Evolutionary conservation across 2,888 invertebrate genomes (phyloP), one percentile per base, ranked within the genome.

Genomic region (Tenthredo amoena): DNA sequence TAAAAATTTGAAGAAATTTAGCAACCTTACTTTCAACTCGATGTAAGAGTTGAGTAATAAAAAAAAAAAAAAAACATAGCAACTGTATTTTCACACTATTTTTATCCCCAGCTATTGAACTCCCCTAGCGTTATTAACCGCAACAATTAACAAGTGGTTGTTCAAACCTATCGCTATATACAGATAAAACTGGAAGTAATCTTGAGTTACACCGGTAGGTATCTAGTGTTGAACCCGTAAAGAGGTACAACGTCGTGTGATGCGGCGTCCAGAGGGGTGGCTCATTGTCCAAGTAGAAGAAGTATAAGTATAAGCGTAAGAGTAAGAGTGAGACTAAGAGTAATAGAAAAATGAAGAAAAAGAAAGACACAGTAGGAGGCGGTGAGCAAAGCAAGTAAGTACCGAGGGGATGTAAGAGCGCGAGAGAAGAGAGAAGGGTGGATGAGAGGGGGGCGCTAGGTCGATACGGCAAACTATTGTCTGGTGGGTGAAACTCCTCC

Each of bases 391-490:
- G 50, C 62, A 79, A 77, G 71, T 72, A 86, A 76, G 87, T 58
- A 31, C 55, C 74, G 85, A 86, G 84, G 84, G 86, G 76, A 71
- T 85, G 72, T 43, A 85, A 86, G 85, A 77, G 76, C 82, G 62
- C 21, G 86, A 31, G 71, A 47, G 55, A 71, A 31, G 86, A n/a
- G 65, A 65, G 37, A 26, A 68, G 31, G 37, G 37, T 43, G 55
- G 47, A 58, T 26, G 26, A 26, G 50, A 31, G 71, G 87, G 88
- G 86, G 86, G 89, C 89, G 88, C 88, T 89, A 91, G 91, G 91
- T 91, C 91, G 91, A 91, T 91, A 91, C 91, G 90, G 90, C 91
- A 90, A 91, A 91, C 91, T 91, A 90, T 91, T 91, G 91, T 91
- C 90, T 90, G 89, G 79, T 88, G 89, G 89, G 89, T 89, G 89